Conservation (phyloP, 2,113 vertebrate species). For the Dissostichus mawsoni region DNA sequence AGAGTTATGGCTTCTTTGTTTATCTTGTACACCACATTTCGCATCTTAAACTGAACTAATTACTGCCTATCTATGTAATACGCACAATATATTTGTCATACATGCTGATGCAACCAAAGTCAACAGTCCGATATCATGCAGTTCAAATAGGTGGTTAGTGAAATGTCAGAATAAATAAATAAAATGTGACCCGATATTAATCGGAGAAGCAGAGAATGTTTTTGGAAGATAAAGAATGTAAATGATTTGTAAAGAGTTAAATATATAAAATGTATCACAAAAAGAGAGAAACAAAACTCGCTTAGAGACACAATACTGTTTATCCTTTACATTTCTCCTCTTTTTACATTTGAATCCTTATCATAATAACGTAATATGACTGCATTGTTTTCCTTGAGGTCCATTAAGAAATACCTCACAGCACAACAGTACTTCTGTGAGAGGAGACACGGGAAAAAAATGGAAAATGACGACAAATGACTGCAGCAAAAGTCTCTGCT, state of each 20-base stretch:
- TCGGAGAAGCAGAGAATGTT: too few relatives aligned
- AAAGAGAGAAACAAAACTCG: neutral
- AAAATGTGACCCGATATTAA: too few relatives aligned
- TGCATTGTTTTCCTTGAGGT: conserved; percentile 23
- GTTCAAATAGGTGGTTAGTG: neutral
- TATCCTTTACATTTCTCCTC: neutral
- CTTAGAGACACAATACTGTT: neutral
- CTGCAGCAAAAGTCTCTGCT: conserved; percentile 80
- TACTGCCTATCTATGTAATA: conserved; percentile 38
- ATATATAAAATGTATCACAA: neutral
- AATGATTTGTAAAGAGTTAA: neutral
- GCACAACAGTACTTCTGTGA: conserved; percentile 48
- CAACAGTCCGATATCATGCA: neutral
- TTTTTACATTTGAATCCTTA: neutral
- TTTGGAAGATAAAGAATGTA: too few relatives aligned
- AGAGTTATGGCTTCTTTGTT: conserved; percentile 37
- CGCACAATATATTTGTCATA: neutral
- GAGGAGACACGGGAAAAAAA: conserved; percentile 26
- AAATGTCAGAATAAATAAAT: too few relatives aligned
- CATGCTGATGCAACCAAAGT: neutral
- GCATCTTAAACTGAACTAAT: conserved; percentile 44
- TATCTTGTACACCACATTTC: conserved; percentile 5
- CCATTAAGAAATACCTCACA: conserved; percentile 23
- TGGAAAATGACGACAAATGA: conserved; percentile 80
- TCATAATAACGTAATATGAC: conserved; percentile 6